Percentiles rank a stretch among this genome's conserved stretches.
Evolutionary conservation across 2,888 invertebrate genomes (phyloP).

Genomic region (Hypercompe scribonia): DNA sequence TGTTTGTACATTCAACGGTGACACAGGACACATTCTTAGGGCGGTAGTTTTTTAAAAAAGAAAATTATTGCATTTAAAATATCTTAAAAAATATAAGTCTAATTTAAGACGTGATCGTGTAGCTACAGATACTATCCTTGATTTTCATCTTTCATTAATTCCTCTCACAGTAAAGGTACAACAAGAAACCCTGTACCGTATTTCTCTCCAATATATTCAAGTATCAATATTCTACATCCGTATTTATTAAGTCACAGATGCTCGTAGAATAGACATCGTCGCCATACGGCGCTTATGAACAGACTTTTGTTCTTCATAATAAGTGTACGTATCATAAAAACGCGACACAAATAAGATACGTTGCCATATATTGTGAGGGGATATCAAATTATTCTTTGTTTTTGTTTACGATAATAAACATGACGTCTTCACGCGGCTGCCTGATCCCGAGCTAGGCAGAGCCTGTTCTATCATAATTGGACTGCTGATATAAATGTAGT

Average conservation of each 20-base stretch:
- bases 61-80: no score
- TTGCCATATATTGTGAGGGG: background rate
- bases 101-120: background rate
- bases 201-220: background rate
- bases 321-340: background rate
- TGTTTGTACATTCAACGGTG: no score
- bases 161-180: background rate
- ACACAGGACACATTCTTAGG: no score
- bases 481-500: no score
- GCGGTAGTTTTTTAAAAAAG: no score
- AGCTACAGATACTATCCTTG: background rate
- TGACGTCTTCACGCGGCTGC: no score
- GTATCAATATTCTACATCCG: constrained; percentile 11
- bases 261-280: constrained; percentile 6
- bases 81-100: background rate
- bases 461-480: no score
- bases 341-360: background rate
- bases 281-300: background rate
- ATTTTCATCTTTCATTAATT: background rate
- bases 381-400: background rate
- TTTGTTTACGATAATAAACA: background rate
- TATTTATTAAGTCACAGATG: constrained; percentile 7
- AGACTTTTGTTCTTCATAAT: background rate
- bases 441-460: no score
- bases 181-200: background rate